phyloP scores from a whole-genome alignment of 2,888 invertebrate species.

The Mechanitis messenoides region DNA sequence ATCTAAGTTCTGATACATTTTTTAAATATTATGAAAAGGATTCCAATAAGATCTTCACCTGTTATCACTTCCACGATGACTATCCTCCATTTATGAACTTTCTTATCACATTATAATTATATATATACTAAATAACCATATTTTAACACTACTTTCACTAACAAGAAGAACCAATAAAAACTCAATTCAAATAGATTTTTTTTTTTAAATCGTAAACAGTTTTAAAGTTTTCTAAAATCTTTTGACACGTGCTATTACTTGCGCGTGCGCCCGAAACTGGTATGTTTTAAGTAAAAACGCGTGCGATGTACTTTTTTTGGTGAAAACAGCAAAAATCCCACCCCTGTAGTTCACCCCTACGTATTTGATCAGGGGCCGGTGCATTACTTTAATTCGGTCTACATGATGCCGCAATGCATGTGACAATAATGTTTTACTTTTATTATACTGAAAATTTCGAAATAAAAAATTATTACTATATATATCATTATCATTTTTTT shows the following conservation, averaged over 20 bases:
- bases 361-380: slow-evolving; percentile 63
- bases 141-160: slow-evolving; percentile 12
- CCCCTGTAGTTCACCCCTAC: slow-evolving; percentile 60
- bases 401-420: slow-evolving; percentile 40
- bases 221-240: slow-evolving; percentile 1
- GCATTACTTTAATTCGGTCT: slow-evolving; percentile 50
- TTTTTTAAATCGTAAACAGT: background rate
- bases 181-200: slow-evolving; percentile 11
- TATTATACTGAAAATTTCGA: too few relatives aligned
- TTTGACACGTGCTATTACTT: slow-evolving; percentile 54
- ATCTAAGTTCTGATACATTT: background rate
- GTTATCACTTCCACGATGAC: slow-evolving; percentile 45
- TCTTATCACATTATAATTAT: slow-evolving; percentile 35
- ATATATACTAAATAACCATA: slow-evolving; percentile 36
- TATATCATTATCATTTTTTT: too few relatives aligned
- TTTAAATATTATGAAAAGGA: slow-evolving; percentile 26
- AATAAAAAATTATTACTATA: too few relatives aligned
- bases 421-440: background rate
- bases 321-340: slow-evolving; percentile 69
- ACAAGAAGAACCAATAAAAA: slow-evolving; percentile 17
- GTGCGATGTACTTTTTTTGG: slow-evolving; percentile 60
- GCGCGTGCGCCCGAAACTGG: slow-evolving; percentile 68
- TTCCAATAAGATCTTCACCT: slow-evolving; percentile 54
- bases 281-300: slow-evolving; percentile 72
- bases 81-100: slow-evolving; percentile 44